Base-by-base conservation (phyloP, 2,888 invertebrate species). In the Ptychoptera albimana region DNA sequence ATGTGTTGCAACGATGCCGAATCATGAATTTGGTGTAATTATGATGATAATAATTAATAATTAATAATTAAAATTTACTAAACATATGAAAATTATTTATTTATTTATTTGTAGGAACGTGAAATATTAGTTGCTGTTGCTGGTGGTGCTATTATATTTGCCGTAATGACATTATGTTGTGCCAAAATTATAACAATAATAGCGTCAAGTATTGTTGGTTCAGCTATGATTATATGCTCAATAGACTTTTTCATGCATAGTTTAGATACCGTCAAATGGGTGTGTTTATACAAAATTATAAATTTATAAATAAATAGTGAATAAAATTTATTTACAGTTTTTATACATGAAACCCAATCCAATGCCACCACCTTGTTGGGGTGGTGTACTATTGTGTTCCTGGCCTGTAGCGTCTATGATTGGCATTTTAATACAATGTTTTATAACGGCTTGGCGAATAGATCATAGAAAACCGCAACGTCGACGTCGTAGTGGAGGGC, bases 1-100 rank as follows among this genome's bases (percentile, higher is more conserved):
- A 5, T 65, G 66, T 48, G 60, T 65, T 31, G 64, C 66, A 44
- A 64, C 64, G 43, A 62, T 65, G 63, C 64, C 65, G 43, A 60
- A 64, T 45, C 63, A 65, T 54, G 64, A 62, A 47, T 65, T 65
- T 51, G 64, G 66, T 42, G 64, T 64, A 51, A 57, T 58, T 55
- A n/a, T 15, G 23, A 23, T 23, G 7, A 23, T 23, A 7, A 23
- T 7, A 23, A 23, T 5, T 23, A 5, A 5, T 23, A n/a, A 37
- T 14, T 10, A 32, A 11, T 15, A 10, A 41, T 35, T 29, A 23
- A 30, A 13, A 35, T 29, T 43, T 32, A 15, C 34, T 13, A 29
- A 36, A 36, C 9, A 30, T 13, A 8, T n/a, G 15, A 38, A 31
- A 38, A n/a, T 42, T 8, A 38, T 37, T 46, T 44, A 14, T 2